phyloP scores from a whole-genome alignment of 2,888 invertebrate species.

The Neoaliturus tenellus region DNA sequence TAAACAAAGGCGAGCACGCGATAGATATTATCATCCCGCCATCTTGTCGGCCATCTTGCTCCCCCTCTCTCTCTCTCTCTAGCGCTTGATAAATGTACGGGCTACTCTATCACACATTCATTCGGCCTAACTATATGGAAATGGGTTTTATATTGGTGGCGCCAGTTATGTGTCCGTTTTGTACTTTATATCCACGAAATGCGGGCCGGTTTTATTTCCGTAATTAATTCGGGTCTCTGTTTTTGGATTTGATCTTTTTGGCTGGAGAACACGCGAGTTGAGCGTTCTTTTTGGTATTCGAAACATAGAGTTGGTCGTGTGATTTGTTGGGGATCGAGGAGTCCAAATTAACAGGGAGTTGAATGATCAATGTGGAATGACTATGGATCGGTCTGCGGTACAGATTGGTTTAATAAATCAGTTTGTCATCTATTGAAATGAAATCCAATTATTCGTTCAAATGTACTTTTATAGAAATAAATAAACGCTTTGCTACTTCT shows the following conservation, averaged over 20 bases:
- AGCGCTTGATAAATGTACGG: slow-evolving; percentile 29
- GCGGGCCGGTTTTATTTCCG: slow-evolving; percentile 7
- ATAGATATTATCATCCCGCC: slow-evolving; percentile 42
- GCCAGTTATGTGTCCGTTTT: neutral
- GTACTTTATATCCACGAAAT: slow-evolving; percentile 15
- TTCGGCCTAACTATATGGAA: slow-evolving; percentile 49
- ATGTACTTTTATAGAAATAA: too few relatives aligned
- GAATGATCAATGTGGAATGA: neutral
- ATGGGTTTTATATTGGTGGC: slow-evolving; percentile 49
- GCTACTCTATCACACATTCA: slow-evolving; percentile 46
- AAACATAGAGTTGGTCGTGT: neutral
- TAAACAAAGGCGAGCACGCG: slow-evolving; percentile 45
- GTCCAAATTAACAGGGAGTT: neutral
- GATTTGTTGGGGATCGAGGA: neutral
- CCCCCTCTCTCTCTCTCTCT: slow-evolving; percentile 23
- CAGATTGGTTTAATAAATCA: too few relatives aligned
- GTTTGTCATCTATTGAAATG: too few relatives aligned
- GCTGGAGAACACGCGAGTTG: neutral
- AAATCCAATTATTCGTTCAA: too few relatives aligned
- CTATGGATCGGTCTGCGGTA: too few relatives aligned
- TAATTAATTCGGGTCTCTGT: slow-evolving; percentile 37
- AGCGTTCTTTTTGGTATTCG: neutral
- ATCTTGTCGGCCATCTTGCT: slow-evolving; percentile 50
- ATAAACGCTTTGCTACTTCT: too few relatives aligned
- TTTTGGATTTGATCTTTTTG: slow-evolving; percentile 5